Evolutionary conservation across 2,113 vertebrate species (phyloP).

Genomic region (Notechis scutatus): DNA sequence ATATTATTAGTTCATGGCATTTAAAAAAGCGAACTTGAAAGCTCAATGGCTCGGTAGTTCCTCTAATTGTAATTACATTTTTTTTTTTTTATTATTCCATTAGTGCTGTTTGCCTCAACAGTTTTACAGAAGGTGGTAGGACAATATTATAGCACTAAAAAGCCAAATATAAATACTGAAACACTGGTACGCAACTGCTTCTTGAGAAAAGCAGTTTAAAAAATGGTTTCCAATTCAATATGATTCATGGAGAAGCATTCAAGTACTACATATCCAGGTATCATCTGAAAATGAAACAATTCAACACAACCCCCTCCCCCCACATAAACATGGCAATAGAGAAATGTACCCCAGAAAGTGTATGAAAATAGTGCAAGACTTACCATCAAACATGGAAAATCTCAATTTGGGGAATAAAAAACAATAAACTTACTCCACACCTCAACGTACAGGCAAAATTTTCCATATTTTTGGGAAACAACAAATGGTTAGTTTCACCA

Average conservation of each 20-base stretch:
- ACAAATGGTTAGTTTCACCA: constrained; percentile 47
- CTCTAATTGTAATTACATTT: constrained; percentile 52
- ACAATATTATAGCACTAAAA: constrained; percentile 41
- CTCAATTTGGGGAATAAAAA: constrained; percentile 54
- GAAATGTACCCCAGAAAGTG: constrained; percentile 72
- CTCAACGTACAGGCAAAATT: constrained; percentile 55
- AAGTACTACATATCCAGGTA: constrained; percentile 71
- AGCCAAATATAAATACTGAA: constrained; percentile 6
- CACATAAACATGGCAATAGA: constrained; percentile 52
- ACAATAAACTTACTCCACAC: constrained; percentile 44
- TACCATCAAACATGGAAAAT: constrained; percentile 84
- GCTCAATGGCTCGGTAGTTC: constrained; percentile 77
- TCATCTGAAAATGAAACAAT: constrained; percentile 66
- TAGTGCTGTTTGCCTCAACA: constrained; percentile 56
- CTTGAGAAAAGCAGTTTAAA: constrained; percentile 49
- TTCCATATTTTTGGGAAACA: constrained; percentile 39
- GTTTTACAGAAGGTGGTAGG: constrained; percentile 44
- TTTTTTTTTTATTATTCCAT: constrained; percentile 50
- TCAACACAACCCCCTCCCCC: constrained; percentile 53
- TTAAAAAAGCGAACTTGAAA: constrained; percentile 69
- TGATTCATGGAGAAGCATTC: constrained; percentile 63
- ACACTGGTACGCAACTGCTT: constrained; percentile 55
- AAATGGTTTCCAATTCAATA: constrained; percentile 51
- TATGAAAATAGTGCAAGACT: constrained; percentile 86
- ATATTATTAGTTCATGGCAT: constrained; percentile 57